Conservation (phyloP, 2,888 invertebrate genomes). For the Xestobium rufovillosum region DNA sequence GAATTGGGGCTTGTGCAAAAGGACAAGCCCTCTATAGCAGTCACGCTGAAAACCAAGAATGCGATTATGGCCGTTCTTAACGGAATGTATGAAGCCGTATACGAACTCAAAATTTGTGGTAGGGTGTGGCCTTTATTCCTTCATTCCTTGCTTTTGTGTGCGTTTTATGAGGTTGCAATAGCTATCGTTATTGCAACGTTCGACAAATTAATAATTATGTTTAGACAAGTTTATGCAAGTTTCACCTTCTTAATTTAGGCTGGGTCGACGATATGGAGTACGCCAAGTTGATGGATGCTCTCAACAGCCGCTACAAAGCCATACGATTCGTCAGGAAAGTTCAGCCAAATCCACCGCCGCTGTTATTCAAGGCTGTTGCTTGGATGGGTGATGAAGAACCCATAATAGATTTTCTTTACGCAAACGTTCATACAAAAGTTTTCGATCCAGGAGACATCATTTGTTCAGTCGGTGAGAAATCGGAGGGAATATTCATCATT, state of each 20-base stretch:
- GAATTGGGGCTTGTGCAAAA: conserved; percentile 50
- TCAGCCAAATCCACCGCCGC: conserved; percentile 47
- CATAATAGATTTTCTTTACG: conserved; percentile 11
- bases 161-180: too few species aligned
- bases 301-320: conserved; percentile 50
- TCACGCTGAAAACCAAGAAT: conserved; percentile 57
- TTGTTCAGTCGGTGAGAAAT: conserved; percentile 37
- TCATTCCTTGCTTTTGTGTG: too few species aligned
- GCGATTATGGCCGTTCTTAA: conserved; percentile 55
- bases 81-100: conserved; percentile 49
- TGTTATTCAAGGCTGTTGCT: conserved; percentile 30
- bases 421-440: conserved; percentile 14
- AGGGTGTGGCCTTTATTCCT: too few species aligned
- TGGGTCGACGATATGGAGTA: conserved; percentile 54
- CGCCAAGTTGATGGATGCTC: conserved; percentile 44
- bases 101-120: conserved; percentile 51
- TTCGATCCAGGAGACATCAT: conserved; percentile 23
- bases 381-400: conserved; percentile 25
- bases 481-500: conserved; percentile 44
- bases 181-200: too few species aligned
- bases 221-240: too few species aligned
- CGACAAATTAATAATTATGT: too few species aligned
- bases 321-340: conserved; percentile 32
- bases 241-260: conserved; percentile 40
- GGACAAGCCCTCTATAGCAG: conserved; percentile 53